Conservation (phyloP, 1,140 invertebrate genomes). For the Glossosoma conforme region DNA sequence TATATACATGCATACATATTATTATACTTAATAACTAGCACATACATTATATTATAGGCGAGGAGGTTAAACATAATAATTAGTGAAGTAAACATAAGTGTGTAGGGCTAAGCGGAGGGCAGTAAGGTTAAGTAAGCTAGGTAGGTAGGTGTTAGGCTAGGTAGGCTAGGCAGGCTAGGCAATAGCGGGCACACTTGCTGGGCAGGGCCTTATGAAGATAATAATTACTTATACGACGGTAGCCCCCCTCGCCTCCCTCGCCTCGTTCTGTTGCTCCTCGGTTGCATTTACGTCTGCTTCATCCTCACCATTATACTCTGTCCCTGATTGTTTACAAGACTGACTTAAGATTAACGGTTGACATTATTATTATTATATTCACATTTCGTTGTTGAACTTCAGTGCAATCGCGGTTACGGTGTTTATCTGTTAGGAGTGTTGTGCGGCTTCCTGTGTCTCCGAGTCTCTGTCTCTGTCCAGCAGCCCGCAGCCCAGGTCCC, state of each 20-base stretch:
- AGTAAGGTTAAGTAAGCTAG: constrained; percentile 6
- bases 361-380: constrained; percentile 29
- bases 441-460: constrained; percentile 19
- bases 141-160: too few species aligned
- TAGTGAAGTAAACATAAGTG: background rate
- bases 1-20: constrained; percentile 24
- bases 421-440: constrained; percentile 30
- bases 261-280: too few species aligned
- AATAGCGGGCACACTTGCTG: constrained; percentile 7
- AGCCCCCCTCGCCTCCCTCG: background rate
- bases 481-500: background rate
- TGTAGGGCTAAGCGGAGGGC: too few species aligned
- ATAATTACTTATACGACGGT: constrained; percentile 19
- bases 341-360: constrained; percentile 30
- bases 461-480: constrained; percentile 4
- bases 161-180: too few species aligned
- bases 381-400: constrained; percentile 25
- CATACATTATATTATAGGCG: background rate
- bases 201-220: constrained; percentile 29
- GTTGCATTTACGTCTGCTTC: too few species aligned
- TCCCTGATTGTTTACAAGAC: constrained; percentile 33
- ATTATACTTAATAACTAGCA: constrained; percentile 25
- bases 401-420: constrained; percentile 31
- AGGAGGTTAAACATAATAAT: constrained; percentile 6
- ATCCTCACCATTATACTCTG: constrained; percentile 13